Evolutionary conservation across 2,888 invertebrate genomes (phyloP).

Genomic region (Sinelater perroti): DNA sequence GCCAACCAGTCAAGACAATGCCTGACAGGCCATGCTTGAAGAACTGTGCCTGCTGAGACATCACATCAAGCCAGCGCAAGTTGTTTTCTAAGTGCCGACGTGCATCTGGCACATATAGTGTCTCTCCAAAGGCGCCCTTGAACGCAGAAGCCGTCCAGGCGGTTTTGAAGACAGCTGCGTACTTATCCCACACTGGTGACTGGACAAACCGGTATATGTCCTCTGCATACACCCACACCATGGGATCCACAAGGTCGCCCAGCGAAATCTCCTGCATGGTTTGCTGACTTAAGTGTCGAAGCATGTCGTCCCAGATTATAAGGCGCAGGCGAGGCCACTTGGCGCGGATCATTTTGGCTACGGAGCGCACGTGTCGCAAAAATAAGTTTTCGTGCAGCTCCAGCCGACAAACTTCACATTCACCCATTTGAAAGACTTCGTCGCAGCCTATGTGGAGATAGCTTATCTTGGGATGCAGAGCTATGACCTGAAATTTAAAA

Average conservation of each 20-base stretch:
- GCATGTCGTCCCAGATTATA: constrained; percentile 85
- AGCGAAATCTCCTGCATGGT: constrained; percentile 69
- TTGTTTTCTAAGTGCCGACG: constrained; percentile 76
- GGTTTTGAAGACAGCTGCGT: constrained; percentile 71
- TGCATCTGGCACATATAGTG: constrained; percentile 71
- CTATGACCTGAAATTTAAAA: constrained; percentile 49
- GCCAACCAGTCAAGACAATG: constrained; percentile 69
- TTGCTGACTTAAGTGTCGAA: constrained; percentile 70
- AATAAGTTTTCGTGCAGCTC: constrained; percentile 67
- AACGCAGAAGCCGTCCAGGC: constrained; percentile 80
- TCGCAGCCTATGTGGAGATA: constrained; percentile 79
- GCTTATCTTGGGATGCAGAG: constrained; percentile 54
- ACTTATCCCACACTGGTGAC: constrained; percentile 71
- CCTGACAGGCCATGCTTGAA: constrained; percentile 65
- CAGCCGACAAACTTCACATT: constrained; percentile 69
- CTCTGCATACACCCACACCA: constrained; percentile 84
- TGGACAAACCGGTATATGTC: constrained; percentile 68
- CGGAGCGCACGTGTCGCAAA: constrained; percentile 68
- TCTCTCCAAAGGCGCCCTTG: constrained; percentile 80
- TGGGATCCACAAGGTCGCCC: constrained; percentile 75
- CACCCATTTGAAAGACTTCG: constrained; percentile 77
- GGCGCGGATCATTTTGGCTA: constrained; percentile 68
- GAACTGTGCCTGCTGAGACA: constrained; percentile 66
- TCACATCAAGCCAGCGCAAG: constrained; percentile 74
- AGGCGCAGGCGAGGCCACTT: constrained; percentile 68